Conservation (phyloP, 2,113 vertebrate species). For the Python bivittatus region DNA sequence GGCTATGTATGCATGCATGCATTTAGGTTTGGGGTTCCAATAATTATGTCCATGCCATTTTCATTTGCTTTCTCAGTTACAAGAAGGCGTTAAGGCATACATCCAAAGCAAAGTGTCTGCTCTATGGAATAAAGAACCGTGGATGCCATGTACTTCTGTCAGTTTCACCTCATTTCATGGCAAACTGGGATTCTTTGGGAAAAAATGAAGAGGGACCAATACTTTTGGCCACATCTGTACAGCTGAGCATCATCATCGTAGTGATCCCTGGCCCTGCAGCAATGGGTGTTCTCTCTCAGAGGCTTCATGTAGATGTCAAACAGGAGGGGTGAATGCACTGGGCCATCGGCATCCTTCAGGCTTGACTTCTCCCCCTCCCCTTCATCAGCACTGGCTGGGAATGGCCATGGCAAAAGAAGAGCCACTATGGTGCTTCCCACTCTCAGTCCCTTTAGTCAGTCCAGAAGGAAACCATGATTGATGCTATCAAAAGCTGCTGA, state of each 20-base stretch:
- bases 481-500: neutral
- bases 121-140: too few relatives aligned
- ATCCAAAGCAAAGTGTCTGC: too few relatives aligned
- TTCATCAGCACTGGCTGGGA: neutral
- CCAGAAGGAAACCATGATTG: neutral
- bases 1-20: too few relatives aligned
- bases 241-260: neutral
- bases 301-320: neutral
- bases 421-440: neutral
- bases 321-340: neutral
- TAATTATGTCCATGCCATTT: neutral
- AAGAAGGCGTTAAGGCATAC: neutral
- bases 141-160: neutral
- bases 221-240: neutral
- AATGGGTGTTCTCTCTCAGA: neutral
- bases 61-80: neutral
- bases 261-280: neutral
- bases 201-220: neutral
- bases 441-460: neutral
- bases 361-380: neutral
- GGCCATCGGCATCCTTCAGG: neutral
- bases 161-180: neutral
- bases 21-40: neutral
- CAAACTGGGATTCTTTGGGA: neutral
- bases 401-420: neutral